phyloP scores from a whole-genome alignment of 1,140 invertebrate species.

The Trissolcus basalis region DNA sequence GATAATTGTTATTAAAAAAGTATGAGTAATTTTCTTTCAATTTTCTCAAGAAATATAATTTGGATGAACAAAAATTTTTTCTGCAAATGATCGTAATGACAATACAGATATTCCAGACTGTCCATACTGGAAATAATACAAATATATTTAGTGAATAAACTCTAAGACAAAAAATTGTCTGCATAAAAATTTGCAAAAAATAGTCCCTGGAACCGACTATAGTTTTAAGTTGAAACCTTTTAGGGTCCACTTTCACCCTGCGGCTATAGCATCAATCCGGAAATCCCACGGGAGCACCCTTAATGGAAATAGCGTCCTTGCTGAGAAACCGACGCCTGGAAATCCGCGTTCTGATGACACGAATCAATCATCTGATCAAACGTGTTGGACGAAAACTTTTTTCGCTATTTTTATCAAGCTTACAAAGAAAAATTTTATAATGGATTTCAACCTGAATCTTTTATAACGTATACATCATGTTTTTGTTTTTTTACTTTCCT shows the following conservation, averaged over 20 bases:
- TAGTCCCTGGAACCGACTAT: constrained; percentile 50
- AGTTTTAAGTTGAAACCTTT: constrained; percentile 69
- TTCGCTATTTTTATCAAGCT: background rate
- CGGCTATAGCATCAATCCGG: constrained; percentile 60
- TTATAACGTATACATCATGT: no score
- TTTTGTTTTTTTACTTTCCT: no score
- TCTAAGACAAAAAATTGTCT: constrained; percentile 28
- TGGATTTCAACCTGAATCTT: no score
- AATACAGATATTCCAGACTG: no score
- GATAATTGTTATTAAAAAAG: no score
- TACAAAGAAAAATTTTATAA: no score
- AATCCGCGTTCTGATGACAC: constrained; percentile 38
- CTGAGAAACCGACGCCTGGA: constrained; percentile 29
- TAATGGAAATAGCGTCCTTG: constrained; percentile 32
- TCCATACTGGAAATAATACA: no score
- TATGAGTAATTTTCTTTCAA: no score
- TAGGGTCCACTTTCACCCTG: constrained; percentile 66
- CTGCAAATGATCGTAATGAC: no score
- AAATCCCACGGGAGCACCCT: constrained; percentile 58
- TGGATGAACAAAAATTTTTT: no score
- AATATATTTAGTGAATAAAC: no score
- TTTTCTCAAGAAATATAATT: no score
- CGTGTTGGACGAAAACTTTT: background rate
- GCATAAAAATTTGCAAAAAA: constrained; percentile 40
- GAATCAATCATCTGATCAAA: constrained; percentile 43